Base-by-base conservation (phyloP, 2,888 invertebrate genomes). In the Chouioia cunea region DNA sequence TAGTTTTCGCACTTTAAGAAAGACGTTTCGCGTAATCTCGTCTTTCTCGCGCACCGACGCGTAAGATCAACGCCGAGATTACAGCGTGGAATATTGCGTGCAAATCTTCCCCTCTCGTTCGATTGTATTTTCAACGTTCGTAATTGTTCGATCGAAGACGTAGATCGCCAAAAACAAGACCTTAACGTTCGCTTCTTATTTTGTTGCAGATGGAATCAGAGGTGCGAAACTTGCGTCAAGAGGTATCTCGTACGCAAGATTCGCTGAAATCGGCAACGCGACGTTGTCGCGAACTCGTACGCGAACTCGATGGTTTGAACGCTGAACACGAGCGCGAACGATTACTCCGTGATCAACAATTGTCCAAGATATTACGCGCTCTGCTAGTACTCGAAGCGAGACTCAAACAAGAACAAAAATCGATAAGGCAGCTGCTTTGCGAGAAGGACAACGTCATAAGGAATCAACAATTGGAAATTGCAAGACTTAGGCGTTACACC, bases 361-460 rank as follows among this genome's bases (percentile, higher is more conserved):
- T 93, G 27, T 90, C 92, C 4, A 88, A 91, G 74, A 91, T 93
- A 36, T 87, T 93, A 8, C 88, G 92, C 57, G 92, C 93, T 3
- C 86, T 93, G 68, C 88, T 93, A 50, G 89, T 92, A 50, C 89
- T 93, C 60, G 93, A 93, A 83, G 91, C 92, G 10, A 88, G 92
- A 10, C 86, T 93, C 23, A 89, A 90, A 58, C 90, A 91, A 81
- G 93, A 93, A 82, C 93, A 93, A 81, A 90, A 91, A 77, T 89
- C 89, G 78, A 92, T 93, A 76, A 89, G 90, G 71, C 89, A 90
- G 67, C 89, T 91, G 60, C 87, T 93, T 18, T 88, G 89, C 72
- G 92, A 92, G 80, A 92, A 92, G 81, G 93, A 93, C 80, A 90
- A 89, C 79, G 89, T 92, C 57, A 92, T 93, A 73, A 89, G 89